Base-by-base conservation (phyloP, 2,113 vertebrate species). In the Dendropsophus ebraccatus region DNA sequence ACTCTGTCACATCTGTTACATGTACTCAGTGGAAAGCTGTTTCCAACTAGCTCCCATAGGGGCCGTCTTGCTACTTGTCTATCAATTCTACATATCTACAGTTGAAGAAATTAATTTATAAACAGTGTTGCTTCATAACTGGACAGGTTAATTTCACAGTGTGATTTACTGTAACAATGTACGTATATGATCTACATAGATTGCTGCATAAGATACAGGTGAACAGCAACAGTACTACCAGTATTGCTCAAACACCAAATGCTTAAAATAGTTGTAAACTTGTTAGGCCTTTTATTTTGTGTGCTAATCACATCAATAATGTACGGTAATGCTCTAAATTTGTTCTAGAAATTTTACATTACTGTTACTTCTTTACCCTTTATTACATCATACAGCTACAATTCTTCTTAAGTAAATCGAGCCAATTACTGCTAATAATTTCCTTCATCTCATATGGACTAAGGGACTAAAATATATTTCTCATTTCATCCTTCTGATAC, bases 391-490 rank as follows among this genome's bases (percentile, higher is more conserved):
- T 45, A 45, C 35, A 60, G 41, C 8, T 41, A 30, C 35, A 35
- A 12, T 54, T 14, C 50, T 56, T 56, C 10, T 56, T 35, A 62
- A 65, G 16, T 60, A 41, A 47, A 65, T 81, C 25, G 5, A 81
- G n/a, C 70, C 72, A 84, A 76, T 62, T 84, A 84, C 41, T 32
- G 37, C 37, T 49, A 65, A 76, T 84, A 37, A 60, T 65, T 62
- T 49, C 54, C 54, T 45, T 84, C 37, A 62, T 47, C 25, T 62
- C 17, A 73, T 54, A 54, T n/a, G 30, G 81, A 83, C 81, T 72
- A 65, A 76, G 6, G 9, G 56, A 30, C 37, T 62, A 23, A 84
- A 49, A 75, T 74, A n/a, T 21, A 54, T 83, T 72, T 74, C 54
- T 49, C 16, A 76, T 84, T 75, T 25, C 50, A 32, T 84, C 72